Evolutionary conservation across 2,113 vertebrate species (phyloP).

Genomic region (Sakesphorus luctuosus): DNA sequence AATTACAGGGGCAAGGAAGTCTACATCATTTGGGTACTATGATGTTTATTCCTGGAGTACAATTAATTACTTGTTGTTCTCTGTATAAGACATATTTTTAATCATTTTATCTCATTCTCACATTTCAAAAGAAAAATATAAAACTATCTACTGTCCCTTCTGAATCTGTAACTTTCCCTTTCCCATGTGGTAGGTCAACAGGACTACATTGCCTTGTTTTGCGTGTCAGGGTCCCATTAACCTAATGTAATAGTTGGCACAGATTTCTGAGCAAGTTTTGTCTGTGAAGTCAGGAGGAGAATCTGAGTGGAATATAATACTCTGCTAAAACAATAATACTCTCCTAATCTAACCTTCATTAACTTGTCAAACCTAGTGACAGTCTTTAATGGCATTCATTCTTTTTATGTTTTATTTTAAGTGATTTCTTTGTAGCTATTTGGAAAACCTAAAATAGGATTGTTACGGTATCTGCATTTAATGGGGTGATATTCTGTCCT

Average conservation of each 20-base stretch:
- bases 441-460: background rate
- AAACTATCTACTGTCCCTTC: background rate
- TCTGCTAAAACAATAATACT: constrained; percentile 68
- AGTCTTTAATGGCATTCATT: constrained; percentile 59
- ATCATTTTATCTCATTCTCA: constrained; percentile 37
- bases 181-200: constrained; percentile 58
- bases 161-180: constrained; percentile 42
- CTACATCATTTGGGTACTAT: background rate
- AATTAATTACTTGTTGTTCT: background rate
- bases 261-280: constrained; percentile 63
- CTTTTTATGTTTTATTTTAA: constrained; percentile 42
- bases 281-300: constrained; percentile 45
- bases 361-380: constrained; percentile 66
- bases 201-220: constrained; percentile 20
- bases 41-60: background rate
- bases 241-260: constrained; percentile 57
- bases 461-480: constrained; percentile 26
- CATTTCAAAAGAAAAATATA: constrained; percentile 43
- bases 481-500: background rate
- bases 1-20: background rate
- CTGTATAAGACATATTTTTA: constrained; percentile 36
- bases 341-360: constrained; percentile 63
- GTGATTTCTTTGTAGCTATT: constrained; percentile 43
- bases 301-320: constrained; percentile 61
- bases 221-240: constrained; percentile 48